Conservation (phyloP, 2,888 invertebrate species). For the Conistra vaccinii region DNA sequence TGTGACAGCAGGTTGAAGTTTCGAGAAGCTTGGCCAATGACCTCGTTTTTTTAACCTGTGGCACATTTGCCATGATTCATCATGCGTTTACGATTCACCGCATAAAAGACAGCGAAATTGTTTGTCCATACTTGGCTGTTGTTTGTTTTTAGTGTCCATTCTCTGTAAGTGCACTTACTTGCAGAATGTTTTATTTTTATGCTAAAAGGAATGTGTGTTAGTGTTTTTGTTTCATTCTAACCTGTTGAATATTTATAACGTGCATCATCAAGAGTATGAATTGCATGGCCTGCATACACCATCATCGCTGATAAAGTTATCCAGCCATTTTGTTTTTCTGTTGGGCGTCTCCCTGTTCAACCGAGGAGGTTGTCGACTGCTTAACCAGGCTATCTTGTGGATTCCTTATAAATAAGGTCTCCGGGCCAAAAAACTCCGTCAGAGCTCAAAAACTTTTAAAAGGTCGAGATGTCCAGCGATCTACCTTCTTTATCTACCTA, state of each 20-base stretch:
- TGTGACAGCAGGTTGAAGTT: constrained; percentile 51
- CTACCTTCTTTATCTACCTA: too few species aligned
- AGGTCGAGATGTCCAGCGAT: too few species aligned
- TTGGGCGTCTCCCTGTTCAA: too few species aligned
- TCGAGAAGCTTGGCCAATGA: constrained; percentile 66
- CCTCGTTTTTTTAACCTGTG: constrained; percentile 68
- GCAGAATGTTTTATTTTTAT: neutral
- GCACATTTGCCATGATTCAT: constrained; percentile 71
- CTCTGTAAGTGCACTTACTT: constrained; percentile 13
- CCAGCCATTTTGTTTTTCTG: too few species aligned
- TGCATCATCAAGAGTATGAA: neutral
- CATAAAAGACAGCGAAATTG: constrained; percentile 50
- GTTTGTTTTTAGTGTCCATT: constrained; percentile 52
- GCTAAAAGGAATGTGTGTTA: constrained; percentile 12
- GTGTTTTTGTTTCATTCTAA: neutral
- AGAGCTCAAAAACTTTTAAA: too few species aligned
- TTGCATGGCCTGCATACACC: neutral
- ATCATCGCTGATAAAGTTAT: too few species aligned
- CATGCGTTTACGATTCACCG: constrained; percentile 65
- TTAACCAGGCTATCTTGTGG: too few species aligned
- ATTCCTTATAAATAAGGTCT: too few species aligned
- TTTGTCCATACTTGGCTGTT: constrained; percentile 54
- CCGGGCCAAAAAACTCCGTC: too few species aligned
- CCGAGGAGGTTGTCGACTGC: too few species aligned
- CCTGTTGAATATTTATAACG: neutral